Percentiles rank a stretch among this genome's conserved stretches.
phyloP scores from a whole-genome alignment of 2,888 invertebrate species.

The Troilus luridus region DNA sequence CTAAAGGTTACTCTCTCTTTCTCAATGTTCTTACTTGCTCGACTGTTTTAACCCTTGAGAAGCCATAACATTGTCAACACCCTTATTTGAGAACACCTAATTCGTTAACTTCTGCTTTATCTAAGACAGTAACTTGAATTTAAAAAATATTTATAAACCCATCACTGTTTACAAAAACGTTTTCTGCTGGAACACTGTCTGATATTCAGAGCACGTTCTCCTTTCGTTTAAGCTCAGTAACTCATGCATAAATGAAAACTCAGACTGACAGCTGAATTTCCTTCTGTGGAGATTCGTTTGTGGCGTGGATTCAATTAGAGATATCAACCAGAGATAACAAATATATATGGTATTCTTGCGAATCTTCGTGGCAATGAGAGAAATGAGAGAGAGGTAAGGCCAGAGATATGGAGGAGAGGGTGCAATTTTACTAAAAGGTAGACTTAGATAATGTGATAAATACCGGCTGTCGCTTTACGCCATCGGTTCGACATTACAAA shows the following conservation, averaged over 20 bases:
- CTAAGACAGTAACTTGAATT: neutral
- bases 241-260: conserved; percentile 16
- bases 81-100: neutral
- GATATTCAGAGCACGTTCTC: neutral
- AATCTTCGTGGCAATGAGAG: neutral
- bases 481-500: too few relatives aligned
- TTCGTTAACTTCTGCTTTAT: neutral
- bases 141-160: neutral
- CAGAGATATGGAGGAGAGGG: too few relatives aligned
- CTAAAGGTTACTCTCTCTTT: too few relatives aligned
- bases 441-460: too few relatives aligned
- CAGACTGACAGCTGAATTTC: conserved; percentile 2
- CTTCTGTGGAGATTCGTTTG: neutral
- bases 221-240: conserved; percentile 10
- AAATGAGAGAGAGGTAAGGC: too few relatives aligned
- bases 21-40: too few relatives aligned
- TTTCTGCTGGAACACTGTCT: neutral
- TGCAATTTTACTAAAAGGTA: too few relatives aligned
- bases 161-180: neutral
- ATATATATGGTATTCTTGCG: neutral
- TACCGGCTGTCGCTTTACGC: too few relatives aligned
- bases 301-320: neutral
- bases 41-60: too few relatives aligned
- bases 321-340: neutral
- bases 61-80: neutral